Base-by-base conservation (phyloP, 2,113 vertebrate genomes). In the Tragelaphus imberbis region DNA sequence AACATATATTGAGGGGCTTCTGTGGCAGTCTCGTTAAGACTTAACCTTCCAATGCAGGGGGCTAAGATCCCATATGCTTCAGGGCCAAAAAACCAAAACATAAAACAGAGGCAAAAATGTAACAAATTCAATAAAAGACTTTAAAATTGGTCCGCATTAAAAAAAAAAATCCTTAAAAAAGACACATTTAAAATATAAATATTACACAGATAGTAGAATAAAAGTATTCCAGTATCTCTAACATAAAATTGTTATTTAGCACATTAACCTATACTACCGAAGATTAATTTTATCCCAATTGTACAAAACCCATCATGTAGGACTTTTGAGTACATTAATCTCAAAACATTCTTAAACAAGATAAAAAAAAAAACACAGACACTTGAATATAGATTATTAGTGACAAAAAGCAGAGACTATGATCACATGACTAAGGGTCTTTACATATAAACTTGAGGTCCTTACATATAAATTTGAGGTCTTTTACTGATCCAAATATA, bases 381-480 rank as follows among this genome's bases (percentile, higher is more conserved):
- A 99, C 99, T 98, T 99, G 88, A 95, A 97, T 79, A 98, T 7
- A 98, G 97, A 98, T 97, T 91, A 97, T 97, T 96, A 98, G 98
- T 98, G 98, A 98, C 97, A 96, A 93, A 98, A 98, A 96, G 98
- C 90, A 97, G 40, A 99, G 98, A 98, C 97, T 98, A 97, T 93
- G 2, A 96, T 2, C 96, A 90, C 97, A 96, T 89, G 97, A 98
- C 92, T 85, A 65, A 51, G 98, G 98, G 81, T 98, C 97, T 97
- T 44, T 71, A 71, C 65, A 36, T 71, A 71, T 21, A 71, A 71
- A 36, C 65, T 11, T 36, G 16, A 36, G 68, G 68, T 21, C 16
- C 16, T 68, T 68, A 33, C 14, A 65, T 21, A 96, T 23, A 13
- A 96, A 96, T 16, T 53, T 68, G 84, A 95, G 90, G 95, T 97